phyloP scores from a whole-genome alignment of 2,888 invertebrate species.

The Harmothoe impar region DNA sequence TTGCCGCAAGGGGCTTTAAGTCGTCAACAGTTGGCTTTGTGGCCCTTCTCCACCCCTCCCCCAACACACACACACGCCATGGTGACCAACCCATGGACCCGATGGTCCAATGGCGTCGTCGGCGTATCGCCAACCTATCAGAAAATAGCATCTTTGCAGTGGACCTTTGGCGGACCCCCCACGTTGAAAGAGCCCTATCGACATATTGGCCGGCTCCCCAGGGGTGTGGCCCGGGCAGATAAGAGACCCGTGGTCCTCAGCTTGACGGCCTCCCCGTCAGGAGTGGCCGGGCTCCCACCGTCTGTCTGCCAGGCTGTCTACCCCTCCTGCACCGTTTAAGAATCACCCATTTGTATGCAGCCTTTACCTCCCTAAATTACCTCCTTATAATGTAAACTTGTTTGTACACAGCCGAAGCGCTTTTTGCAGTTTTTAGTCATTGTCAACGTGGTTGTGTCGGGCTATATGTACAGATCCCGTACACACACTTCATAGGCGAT shows the following conservation, averaged over 20 bases:
- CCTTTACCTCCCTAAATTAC: too few relatives aligned
- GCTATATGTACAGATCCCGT: too few relatives aligned
- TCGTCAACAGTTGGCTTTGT: conserved; percentile 59
- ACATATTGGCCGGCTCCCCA: conserved; percentile 28
- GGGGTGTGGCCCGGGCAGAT: conserved; percentile 22
- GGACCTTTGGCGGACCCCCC: conserved; percentile 52
- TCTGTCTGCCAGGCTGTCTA: not conserved
- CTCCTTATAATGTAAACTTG: too few relatives aligned
- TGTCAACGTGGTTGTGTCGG: too few relatives aligned
- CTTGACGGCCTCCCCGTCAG: not conserved
- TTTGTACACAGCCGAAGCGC: too few relatives aligned
- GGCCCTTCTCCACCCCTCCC: not conserved
- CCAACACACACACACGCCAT: not conserved
- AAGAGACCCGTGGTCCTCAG: not conserved
- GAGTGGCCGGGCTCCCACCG: not conserved
- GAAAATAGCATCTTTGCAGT: conserved; percentile 26
- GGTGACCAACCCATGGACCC: not conserved
- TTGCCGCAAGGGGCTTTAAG: conserved; percentile 22
- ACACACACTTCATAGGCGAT: too few relatives aligned
- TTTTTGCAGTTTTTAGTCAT: too few relatives aligned
- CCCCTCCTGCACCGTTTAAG: not conserved
- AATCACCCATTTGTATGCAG: too few relatives aligned
- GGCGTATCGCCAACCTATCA: conserved; percentile 26
- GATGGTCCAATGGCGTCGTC: conserved; percentile 10
- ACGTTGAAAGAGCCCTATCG: conserved; percentile 18